Conservation (phyloP, 2,797 vertebrate genomes). For the Choloepus didactylus region DNA sequence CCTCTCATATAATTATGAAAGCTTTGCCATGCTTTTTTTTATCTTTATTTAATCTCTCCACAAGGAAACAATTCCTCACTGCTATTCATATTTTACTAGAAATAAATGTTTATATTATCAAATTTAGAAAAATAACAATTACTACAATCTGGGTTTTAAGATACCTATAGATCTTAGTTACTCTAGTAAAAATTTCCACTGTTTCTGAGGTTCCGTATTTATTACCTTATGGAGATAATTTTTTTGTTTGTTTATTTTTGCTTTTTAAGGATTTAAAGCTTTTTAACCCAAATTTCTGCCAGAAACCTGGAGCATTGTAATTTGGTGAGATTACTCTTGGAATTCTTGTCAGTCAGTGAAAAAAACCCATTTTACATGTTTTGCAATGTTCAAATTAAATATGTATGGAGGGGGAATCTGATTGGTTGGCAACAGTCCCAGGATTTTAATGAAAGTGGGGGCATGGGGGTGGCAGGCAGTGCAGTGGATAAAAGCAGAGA, state of each 20-base stretch:
- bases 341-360: conserved; percentile 7
- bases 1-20: not conserved
- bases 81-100: conserved; percentile 20
- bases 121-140: conserved; percentile 25
- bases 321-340: not conserved
- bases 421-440: not conserved
- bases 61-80: not conserved
- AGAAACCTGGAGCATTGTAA: not conserved
- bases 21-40: not conserved
- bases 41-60: not conserved
- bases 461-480: too few relatives aligned
- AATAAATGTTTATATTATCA: not conserved
- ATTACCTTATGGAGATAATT: not conserved
- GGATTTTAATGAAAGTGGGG: not conserved
- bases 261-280: conserved; percentile 4
- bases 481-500: not conserved
- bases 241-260: not conserved
- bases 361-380: not conserved
- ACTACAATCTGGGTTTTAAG: conserved; percentile 22
- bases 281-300: conserved; percentile 56
- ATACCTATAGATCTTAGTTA: not conserved
- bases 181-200: not conserved
- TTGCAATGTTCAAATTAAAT: not conserved
- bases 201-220: conserved; percentile 29
- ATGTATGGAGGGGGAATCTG: not conserved